Percentiles rank a stretch among this genome's conserved stretches.
These are phyloP conservation scores for Cephus cinctus DNA, from an alignment of 1,140 invertebrate genomes.

Conservation along the genomic window DNA sequence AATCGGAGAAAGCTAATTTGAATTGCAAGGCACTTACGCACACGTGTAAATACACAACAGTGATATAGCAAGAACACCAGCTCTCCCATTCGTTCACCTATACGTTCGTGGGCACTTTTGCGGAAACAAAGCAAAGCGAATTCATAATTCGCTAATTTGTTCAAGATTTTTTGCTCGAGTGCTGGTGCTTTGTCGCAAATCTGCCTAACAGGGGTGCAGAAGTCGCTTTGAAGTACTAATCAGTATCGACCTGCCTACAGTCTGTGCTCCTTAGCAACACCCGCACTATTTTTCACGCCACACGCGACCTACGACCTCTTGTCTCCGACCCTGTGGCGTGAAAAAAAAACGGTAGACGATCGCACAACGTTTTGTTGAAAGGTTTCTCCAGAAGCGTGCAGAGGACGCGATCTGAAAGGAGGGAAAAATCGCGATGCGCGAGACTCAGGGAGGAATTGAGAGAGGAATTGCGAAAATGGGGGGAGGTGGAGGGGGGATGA, in stretches of 20 bases:
- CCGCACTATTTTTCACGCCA: neutral
- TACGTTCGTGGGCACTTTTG: slow-evolving; percentile 25
- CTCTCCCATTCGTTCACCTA: neutral
- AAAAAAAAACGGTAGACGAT: slow-evolving; percentile 22
- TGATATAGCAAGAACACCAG: no score
- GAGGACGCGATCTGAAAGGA: slow-evolving; percentile 22
- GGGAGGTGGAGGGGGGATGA: slow-evolving; percentile 11
- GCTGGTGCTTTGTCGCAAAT: slow-evolving; percentile 30
- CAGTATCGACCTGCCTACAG: slow-evolving; percentile 43
- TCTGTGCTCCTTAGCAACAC: slow-evolving; percentile 21
- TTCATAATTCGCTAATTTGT: slow-evolving; percentile 49
- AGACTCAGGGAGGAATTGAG: neutral
- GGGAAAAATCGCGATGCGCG: slow-evolving; percentile 8
- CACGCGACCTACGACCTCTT: neutral
- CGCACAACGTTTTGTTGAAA: slow-evolving; percentile 27
- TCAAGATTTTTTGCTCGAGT: slow-evolving; percentile 43
- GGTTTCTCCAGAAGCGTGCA: slow-evolving; percentile 25
- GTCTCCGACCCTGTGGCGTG: neutral
- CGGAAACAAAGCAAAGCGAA: slow-evolving; percentile 36
- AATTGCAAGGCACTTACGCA: slow-evolving; percentile 31
- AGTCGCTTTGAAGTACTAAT: slow-evolving; percentile 52
- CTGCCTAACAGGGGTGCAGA: neutral
- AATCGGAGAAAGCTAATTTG: slow-evolving; percentile 35
- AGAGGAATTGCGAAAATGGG: slow-evolving; percentile 17
- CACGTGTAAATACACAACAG: slow-evolving; percentile 10